Conservation (phyloP, 2,797 vertebrate genomes). For the Leontopithecus rosalia region DNA sequence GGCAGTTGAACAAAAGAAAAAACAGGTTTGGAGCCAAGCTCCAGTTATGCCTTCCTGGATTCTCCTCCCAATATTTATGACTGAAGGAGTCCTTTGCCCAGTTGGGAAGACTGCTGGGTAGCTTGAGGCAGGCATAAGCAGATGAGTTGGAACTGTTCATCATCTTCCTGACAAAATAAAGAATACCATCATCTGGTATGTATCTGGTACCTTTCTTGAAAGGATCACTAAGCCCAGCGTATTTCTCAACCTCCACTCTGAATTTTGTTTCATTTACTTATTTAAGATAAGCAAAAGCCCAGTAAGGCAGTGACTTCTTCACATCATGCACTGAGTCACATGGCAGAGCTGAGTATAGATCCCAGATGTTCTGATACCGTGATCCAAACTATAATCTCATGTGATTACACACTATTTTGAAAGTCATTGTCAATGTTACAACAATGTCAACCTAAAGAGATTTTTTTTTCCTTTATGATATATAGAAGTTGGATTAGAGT, state of each 20-base stretch:
- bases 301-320: neutral
- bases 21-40: neutral
- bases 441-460: neutral
- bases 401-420: neutral
- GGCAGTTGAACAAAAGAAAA: conserved; percentile 3
- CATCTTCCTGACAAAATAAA: neutral
- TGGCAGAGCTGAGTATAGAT: neutral
- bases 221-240: neutral
- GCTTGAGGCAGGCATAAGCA: conserved; percentile 13
- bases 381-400: neutral
- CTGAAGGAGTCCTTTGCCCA: neutral
- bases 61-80: neutral
- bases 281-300: conserved; percentile 14
- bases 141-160: conserved; percentile 41
- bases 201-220: neutral
- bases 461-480: conserved; percentile 23
- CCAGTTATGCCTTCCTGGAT: neutral
- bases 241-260: neutral
- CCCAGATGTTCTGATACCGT: neutral
- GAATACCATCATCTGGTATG: neutral
- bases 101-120: neutral
- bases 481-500: neutral
- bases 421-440: conserved; percentile 17
- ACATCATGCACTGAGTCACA: conserved; percentile 10
- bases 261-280: conserved; percentile 17